Evolutionary conservation across 2,888 invertebrate species (phyloP), one percentile per base, ranked within the genome.

Genomic region (Caenorhabditis virilis): DNA sequence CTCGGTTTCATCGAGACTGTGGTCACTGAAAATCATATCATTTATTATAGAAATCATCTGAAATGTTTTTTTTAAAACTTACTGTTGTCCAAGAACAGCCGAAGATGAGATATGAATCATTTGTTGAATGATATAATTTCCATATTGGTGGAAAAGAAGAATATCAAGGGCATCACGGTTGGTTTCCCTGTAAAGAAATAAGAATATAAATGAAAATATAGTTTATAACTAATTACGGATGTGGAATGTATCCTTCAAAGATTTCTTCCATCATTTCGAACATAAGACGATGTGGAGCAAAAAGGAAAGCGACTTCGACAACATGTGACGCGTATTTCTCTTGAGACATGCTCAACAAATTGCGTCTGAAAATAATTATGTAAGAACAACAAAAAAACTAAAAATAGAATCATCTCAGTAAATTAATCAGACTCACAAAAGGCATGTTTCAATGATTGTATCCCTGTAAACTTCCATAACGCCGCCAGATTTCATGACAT

Each of bases 71-170:
- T 18, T 23, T 23, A 22, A 30, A 43, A 50, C 54, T 16, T 7
- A n/a, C 16, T 15, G 26, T 16, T 27, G 23, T 13, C 20, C 57
- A 0, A 53, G 27, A 16, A 58, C 47, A 13, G 57, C 61, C n/a
- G 45, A 58, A 23, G 46, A 62, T 60, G 76, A 52, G 25, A 78
- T 66, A 22, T 51, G 54, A 47, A 79, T 76, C 73, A 79, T 71
- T 39, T 72, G 67, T 61, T 79, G 79, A 27, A 78, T 72, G 39
- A 79, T 77, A 45, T 79, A 79, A 67, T 79, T 79, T 47, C 79
- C 79, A 51, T 66, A 79, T 49, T 79, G 79, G 47, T 79, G 75
- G 64, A 79, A 77, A 36, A 79, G 66, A 53, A 79, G 71, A 33
- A 75, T 67, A 48, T 76, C 73, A n/a, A 78, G 58, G 11, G 73